A percentile compares a stretch with the other conserved stretches of the same genome.
These are phyloP conservation scores for Pelosia muscerda DNA, from an alignment of 2,888 invertebrate genomes.

Conservation along the genomic window DNA sequence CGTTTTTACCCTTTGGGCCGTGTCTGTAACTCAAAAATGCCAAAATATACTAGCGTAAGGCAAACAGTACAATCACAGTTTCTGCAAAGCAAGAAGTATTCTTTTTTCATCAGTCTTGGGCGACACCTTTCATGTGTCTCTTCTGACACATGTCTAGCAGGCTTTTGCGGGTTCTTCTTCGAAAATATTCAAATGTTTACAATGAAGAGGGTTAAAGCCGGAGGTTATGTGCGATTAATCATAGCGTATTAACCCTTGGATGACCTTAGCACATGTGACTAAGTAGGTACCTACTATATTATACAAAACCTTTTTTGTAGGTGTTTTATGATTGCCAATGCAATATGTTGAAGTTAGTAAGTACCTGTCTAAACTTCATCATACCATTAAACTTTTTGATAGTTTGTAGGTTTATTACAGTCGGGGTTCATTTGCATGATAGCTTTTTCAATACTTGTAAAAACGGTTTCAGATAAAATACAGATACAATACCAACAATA, in stretches of 20 bases:
- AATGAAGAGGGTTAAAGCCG: constrained; percentile 48
- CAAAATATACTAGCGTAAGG: neutral
- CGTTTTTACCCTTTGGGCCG: too few species aligned
- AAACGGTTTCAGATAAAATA: too few species aligned
- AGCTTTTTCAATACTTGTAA: neutral
- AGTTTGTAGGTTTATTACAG: neutral
- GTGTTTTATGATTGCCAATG: neutral
- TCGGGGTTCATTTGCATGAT: neutral
- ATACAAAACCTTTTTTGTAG: constrained; percentile 7
- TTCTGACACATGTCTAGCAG: constrained; percentile 41
- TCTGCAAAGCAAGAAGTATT: constrained; percentile 20
- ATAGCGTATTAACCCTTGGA: constrained; percentile 57
- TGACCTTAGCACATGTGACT: constrained; percentile 46
- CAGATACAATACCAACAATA: too few species aligned
- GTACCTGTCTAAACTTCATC: neutral
- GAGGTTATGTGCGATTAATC: constrained; percentile 59
- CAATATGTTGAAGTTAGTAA: neutral
- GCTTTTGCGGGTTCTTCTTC: constrained; percentile 45
- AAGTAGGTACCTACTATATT: constrained; percentile 38
- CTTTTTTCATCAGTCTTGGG: constrained; percentile 38
- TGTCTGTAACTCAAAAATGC: too few species aligned
- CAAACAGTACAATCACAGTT: constrained; percentile 8
- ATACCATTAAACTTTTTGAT: too few species aligned
- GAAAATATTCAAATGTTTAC: constrained; percentile 53
- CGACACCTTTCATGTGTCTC: constrained; percentile 34